These are phyloP conservation scores for Chionomys nivalis DNA, from an alignment of 2,113 vertebrate genomes.

Conservation along the genomic window DNA sequence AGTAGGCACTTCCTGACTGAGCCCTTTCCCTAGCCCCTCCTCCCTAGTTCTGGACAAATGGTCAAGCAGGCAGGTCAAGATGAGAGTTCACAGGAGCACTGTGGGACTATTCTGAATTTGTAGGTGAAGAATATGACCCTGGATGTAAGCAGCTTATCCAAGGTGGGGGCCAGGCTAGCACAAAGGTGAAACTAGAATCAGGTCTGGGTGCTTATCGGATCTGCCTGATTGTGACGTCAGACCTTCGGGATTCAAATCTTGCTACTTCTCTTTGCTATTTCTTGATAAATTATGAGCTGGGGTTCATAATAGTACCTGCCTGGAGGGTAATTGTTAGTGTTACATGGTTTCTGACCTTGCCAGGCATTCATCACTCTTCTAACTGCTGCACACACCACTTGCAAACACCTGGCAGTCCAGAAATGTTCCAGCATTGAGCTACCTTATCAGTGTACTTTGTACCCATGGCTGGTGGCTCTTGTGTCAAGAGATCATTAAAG, in stretches of 20 bases:
- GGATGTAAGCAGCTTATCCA: background rate
- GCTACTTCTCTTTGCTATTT: background rate
- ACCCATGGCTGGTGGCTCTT: background rate
- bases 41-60: background rate
- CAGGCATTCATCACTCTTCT: background rate
- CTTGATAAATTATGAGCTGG: background rate
- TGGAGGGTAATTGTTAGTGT: background rate
- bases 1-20: too few species aligned
- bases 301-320: background rate
- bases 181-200: background rate
- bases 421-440: background rate
- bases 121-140: background rate
- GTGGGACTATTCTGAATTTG: background rate
- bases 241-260: background rate
- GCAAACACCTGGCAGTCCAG: background rate
- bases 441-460: slow-evolving; percentile 36
- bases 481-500: slow-evolving; percentile 25
- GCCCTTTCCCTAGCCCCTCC: background rate
- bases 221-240: background rate
- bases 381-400: background rate
- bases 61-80: background rate
- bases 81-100: background rate
- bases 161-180: background rate
- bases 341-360: background rate
- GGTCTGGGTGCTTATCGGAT: background rate